A percentile compares a stretch with the other conserved stretches of the same genome.
phyloP scores from a whole-genome alignment of 2,113 vertebrate genomes.

The Alouatta palliata region DNA sequence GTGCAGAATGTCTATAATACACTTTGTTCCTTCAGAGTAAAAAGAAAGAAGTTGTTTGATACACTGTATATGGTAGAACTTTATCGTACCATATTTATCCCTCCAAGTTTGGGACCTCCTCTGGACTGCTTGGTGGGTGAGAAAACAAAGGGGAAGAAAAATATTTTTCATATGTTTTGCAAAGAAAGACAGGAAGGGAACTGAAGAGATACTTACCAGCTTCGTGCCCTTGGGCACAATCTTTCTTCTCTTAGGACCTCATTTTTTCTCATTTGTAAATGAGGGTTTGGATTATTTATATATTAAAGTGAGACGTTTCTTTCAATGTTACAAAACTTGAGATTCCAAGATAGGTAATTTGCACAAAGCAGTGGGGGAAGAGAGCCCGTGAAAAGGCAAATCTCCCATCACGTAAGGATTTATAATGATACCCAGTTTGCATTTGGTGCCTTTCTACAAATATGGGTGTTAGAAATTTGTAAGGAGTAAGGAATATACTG shows the following conservation, averaged over 20 bases:
- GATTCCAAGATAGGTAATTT: not conserved
- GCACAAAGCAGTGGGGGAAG: not conserved
- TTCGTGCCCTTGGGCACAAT: constrained; percentile 11
- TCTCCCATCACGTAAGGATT: not conserved
- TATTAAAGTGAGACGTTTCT: not conserved
- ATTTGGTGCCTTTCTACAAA: not conserved
- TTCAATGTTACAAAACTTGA: constrained; percentile 1
- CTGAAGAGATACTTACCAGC: not conserved
- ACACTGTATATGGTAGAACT: not conserved
- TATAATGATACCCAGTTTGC: not conserved
- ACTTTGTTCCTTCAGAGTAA: not conserved
- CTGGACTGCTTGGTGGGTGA: not conserved
- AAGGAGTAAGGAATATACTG: not conserved
- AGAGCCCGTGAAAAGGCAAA: not conserved
- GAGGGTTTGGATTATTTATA: not conserved
- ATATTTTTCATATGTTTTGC: constrained; percentile 47
- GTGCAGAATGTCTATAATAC: not conserved
- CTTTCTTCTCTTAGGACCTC: not conserved
- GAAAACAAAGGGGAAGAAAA: not conserved
- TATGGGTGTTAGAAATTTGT: not conserved
- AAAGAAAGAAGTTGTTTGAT: not conserved
- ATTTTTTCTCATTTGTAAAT: constrained; percentile 41
- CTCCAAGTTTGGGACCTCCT: not conserved
- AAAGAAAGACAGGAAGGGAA: constrained; percentile 44
- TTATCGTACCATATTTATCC: not conserved